Conservation (phyloP, 2,113 vertebrate genomes). For the Hyaena hyaena region DNA sequence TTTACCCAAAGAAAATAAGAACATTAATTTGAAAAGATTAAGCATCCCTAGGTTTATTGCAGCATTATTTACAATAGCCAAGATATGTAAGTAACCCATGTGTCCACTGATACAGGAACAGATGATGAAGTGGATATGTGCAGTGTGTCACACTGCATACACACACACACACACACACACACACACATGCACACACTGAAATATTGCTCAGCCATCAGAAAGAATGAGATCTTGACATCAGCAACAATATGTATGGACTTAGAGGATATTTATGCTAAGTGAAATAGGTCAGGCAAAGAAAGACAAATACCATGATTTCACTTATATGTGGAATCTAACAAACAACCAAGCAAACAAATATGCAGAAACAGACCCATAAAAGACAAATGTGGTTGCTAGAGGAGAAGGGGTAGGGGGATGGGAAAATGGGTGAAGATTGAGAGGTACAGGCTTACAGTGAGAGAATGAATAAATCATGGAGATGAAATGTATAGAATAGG, state of each 20-base stretch:
- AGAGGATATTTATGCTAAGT: not conserved
- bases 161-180: not conserved
- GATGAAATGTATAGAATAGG: not conserved
- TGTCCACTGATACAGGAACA: not conserved
- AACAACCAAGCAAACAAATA: not conserved
- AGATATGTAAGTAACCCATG: not conserved
- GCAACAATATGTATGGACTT: not conserved
- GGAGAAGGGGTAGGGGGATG: not conserved
- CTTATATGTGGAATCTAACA: not conserved
- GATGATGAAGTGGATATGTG: not conserved
- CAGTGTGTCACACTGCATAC: not conserved
- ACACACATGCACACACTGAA: not conserved
- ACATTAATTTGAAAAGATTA: not conserved
- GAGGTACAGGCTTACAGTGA: not conserved
- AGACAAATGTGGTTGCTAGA: not conserved
- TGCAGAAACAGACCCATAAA: not conserved
- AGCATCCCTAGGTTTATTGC: not conserved
- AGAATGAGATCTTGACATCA: not conserved
- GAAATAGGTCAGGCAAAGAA: not conserved
- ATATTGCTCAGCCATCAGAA: not conserved
- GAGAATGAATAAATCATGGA: not conserved
- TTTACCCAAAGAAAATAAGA: not conserved
- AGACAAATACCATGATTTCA: not conserved
- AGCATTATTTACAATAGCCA: not conserved
- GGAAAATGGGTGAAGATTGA: not conserved